These are phyloP conservation scores for Heliocidaris erythrogramma DNA, from an alignment of 35 echinoderm and acorn worm species.

Conservation along the genomic window DNA sequence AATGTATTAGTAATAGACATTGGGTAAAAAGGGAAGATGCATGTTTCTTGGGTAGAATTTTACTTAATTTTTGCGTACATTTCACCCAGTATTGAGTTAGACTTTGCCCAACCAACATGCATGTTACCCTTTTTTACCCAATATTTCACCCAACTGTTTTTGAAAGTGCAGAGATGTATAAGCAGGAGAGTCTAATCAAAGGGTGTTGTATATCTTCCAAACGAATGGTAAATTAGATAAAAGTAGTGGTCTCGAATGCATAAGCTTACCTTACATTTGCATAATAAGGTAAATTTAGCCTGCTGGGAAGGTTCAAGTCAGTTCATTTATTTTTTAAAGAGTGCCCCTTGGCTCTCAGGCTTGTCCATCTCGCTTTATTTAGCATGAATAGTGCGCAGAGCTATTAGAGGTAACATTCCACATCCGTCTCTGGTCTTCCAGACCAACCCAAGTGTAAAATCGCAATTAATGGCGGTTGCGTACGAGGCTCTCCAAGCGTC, in stretches of 20 bases:
- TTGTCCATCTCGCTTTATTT: conserved; percentile 9
- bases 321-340: background rate
- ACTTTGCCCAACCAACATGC: too few species aligned
- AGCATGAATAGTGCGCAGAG: background rate
- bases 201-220: background rate
- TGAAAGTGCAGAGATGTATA: too few species aligned
- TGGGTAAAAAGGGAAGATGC: too few species aligned
- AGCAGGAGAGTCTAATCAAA: too few species aligned
- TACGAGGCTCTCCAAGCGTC: background rate
- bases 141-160: too few species aligned
- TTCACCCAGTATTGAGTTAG: too few species aligned
- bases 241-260: background rate
- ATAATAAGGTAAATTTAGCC: background rate
- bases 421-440: background rate
- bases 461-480: conserved; percentile 7
- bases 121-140: too few species aligned
- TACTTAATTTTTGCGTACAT: too few species aligned
- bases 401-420: background rate
- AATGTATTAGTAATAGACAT: too few species aligned
- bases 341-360: background rate
- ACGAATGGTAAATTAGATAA: background rate
- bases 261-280: background rate
- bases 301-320: background rate
- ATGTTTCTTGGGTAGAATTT: too few species aligned
- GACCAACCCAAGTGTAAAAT: background rate